Evolutionary conservation across 1,140 invertebrate species (phyloP).

Genomic region (Anoplophora glabripennis): DNA sequence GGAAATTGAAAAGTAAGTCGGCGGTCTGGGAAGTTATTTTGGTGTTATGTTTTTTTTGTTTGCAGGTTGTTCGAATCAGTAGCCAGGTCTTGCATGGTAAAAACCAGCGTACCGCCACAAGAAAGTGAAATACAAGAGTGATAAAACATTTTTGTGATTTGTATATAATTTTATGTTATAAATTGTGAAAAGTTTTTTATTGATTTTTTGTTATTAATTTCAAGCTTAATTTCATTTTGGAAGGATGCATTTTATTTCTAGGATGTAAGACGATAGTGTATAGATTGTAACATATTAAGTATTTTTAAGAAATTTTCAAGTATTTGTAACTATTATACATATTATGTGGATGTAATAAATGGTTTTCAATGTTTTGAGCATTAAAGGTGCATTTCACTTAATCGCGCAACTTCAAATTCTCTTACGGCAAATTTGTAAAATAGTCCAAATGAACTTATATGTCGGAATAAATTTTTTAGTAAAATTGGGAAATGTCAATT

Average conservation of each 20-base stretch:
- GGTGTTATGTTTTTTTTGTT: slow-evolving; percentile 23
- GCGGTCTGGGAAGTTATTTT: not conserved
- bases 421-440: no score
- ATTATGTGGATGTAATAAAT: slow-evolving; percentile 44
- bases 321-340: slow-evolving; percentile 48
- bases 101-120: slow-evolving; percentile 58
- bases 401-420: no score
- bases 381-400: not conserved
- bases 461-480: no score
- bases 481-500: no score
- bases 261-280: slow-evolving; percentile 22
- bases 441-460: no score
- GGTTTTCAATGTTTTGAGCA: slow-evolving; percentile 47
- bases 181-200: slow-evolving; percentile 29
- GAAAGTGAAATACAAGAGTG: slow-evolving; percentile 60
- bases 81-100: slow-evolving; percentile 89
- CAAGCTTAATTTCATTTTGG: slow-evolving; percentile 19
- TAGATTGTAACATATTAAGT: slow-evolving; percentile 43
- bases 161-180: slow-evolving; percentile 30
- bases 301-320: slow-evolving; percentile 47
- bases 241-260: slow-evolving; percentile 27
- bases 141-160: slow-evolving; percentile 46
- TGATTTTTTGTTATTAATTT: slow-evolving; percentile 27
- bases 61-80: slow-evolving; percentile 88
- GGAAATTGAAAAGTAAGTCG: slow-evolving; percentile 93